Conservation (phyloP, 2,113 vertebrate species). For the Channa argus region DNA sequence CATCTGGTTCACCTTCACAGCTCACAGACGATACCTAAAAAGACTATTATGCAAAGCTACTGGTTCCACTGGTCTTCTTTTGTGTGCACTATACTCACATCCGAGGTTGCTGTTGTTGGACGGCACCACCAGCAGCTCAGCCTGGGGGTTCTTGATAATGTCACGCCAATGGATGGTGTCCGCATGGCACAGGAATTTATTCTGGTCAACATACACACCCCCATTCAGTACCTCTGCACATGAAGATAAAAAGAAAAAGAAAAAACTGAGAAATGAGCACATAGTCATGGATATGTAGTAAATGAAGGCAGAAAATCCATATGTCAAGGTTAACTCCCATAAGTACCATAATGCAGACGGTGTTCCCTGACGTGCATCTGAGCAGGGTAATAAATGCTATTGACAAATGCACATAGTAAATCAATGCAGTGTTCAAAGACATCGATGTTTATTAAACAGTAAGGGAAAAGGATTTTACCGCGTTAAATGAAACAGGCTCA, state of each 20-base stretch:
- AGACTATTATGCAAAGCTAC: constrained; percentile 14
- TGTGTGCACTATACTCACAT: constrained; percentile 85
- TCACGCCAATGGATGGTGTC: constrained; percentile 98
- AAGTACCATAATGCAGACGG: constrained; percentile 34
- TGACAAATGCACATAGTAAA: constrained; percentile 69
- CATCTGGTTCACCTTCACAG: neutral
- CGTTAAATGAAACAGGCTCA: neutral
- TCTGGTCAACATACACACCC: constrained; percentile 96
- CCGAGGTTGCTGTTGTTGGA: constrained; percentile 93
- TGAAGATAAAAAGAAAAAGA: neutral
- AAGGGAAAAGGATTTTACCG: constrained; percentile 24
- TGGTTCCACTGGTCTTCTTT: neutral
- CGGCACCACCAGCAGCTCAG: constrained; percentile 93
- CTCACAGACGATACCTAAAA: neutral
- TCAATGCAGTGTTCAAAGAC: constrained; percentile 57
- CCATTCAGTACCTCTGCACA: constrained; percentile 94
- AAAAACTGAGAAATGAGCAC: constrained; percentile 46
- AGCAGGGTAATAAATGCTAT: constrained; percentile 74
- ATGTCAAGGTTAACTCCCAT: constrained; percentile 72
- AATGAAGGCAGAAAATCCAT: constrained; percentile 75
- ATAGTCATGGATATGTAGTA: constrained; percentile 39
- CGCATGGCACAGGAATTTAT: constrained; percentile 95
- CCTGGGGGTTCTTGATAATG: constrained; percentile 92
- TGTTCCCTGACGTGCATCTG: constrained; percentile 60
- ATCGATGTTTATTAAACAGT: constrained; percentile 40